Percentiles rank a stretch among this genome's conserved stretches.
Conservation (phyloP, 2,113 vertebrate species). For the Corythornis cristatus region DNA sequence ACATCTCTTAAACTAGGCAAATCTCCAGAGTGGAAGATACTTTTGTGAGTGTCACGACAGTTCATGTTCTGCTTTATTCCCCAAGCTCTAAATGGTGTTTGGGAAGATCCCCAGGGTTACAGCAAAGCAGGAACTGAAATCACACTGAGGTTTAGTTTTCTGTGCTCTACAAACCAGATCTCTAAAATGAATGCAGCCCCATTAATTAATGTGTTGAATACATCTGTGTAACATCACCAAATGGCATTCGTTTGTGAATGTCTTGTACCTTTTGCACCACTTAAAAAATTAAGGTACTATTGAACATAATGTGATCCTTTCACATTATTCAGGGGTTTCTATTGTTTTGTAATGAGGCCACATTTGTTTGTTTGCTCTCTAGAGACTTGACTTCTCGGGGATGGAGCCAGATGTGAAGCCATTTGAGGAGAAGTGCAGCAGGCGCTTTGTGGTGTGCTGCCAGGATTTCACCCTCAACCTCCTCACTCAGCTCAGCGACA, state of each 20-base stretch:
- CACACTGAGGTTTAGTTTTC: conserved; percentile 36
- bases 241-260: background rate
- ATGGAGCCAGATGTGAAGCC: conserved; percentile 95
- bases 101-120: conserved; percentile 21
- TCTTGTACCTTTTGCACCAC: background rate
- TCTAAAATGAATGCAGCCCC: background rate
- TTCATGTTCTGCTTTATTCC: background rate
- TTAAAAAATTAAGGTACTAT: background rate
- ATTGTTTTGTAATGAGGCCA: conserved; percentile 14
- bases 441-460: conserved; percentile 88
- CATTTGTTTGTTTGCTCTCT: conserved; percentile 34
- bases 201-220: background rate
- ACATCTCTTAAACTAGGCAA: background rate
- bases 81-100: conserved; percentile 7
- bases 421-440: conserved; percentile 92
- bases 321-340: background rate
- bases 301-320: background rate
- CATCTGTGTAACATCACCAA: background rate
- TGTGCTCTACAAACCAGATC: background rate
- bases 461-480: conserved; percentile 92
- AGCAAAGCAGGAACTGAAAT: conserved; percentile 41
- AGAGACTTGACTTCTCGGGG: conserved; percentile 95
- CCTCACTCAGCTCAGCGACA: conserved; percentile 87
- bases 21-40: background rate
- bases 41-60: background rate